These are phyloP conservation scores for Osmoderma eremita DNA, from an alignment of 2,888 invertebrate species.

Conservation along the genomic window DNA sequence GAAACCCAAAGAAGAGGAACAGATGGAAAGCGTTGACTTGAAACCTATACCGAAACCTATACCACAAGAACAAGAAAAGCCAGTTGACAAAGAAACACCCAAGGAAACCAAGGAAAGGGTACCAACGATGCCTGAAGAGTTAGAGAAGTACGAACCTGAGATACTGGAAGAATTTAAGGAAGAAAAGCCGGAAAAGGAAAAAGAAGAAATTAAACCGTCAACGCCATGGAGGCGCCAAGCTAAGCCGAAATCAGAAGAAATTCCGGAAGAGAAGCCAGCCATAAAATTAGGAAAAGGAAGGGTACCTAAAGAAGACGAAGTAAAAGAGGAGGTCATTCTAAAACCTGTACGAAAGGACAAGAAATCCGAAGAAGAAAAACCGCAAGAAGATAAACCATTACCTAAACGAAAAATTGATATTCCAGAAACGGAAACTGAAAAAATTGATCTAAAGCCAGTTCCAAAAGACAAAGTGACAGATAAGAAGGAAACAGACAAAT, in stretches of 20 bases:
- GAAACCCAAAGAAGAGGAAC: conserved; percentile 52
- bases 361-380: conserved; percentile 52
- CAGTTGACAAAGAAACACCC: conserved; percentile 48
- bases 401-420: conserved; percentile 58
- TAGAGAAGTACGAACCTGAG: conserved; percentile 58
- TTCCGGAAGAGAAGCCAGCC: conserved; percentile 55
- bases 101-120: conserved; percentile 49
- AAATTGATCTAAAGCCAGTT: conserved; percentile 53
- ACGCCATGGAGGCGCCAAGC: conserved; percentile 59
- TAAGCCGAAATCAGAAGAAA: conserved; percentile 58
- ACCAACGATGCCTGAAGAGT: conserved; percentile 51
- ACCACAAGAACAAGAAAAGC: conserved; percentile 50
- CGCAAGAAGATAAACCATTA: conserved; percentile 58
- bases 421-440: conserved; percentile 61
- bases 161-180: conserved; percentile 59
- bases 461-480: conserved; percentile 47
- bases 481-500: conserved; percentile 47
- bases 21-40: conserved; percentile 57
- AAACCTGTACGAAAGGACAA: conserved; percentile 59
- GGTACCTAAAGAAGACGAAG: conserved; percentile 57
- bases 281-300: conserved; percentile 60
- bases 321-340: conserved; percentile 56
- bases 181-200: conserved; percentile 52
- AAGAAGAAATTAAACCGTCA: conserved; percentile 55
- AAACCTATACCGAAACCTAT: conserved; percentile 56